Evolutionary conservation across 2,797 vertebrate genomes (phyloP).

Genomic region (Ibycter americanus): DNA sequence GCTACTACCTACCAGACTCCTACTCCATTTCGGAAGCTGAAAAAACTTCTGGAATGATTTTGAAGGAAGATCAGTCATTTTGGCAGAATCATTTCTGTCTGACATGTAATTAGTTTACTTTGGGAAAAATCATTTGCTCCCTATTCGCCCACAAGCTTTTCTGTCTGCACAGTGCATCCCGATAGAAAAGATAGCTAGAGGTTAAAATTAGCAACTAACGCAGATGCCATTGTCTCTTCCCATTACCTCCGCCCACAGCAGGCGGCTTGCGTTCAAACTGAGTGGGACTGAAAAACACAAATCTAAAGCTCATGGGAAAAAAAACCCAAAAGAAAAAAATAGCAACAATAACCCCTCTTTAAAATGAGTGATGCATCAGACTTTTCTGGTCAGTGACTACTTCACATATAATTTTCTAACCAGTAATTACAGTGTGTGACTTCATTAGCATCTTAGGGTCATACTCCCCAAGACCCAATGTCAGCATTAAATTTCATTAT

Average conservation of each 20-base stretch:
- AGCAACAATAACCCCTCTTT: neutral
- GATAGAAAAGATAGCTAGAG: constrained; percentile 30
- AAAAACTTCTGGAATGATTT: neutral
- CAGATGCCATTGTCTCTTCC: constrained; percentile 46
- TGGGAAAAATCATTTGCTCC: neutral
- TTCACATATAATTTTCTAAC: neutral
- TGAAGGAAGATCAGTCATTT: neutral
- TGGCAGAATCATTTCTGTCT: neutral
- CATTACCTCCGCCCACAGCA: constrained; percentile 41
- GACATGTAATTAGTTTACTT: neutral
- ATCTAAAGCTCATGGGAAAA: neutral
- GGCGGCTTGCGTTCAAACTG: neutral
- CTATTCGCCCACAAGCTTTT: neutral
- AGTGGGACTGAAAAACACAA: neutral
- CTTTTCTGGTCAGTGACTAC: neutral
- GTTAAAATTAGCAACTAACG: constrained; percentile 63
- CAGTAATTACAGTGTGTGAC: neutral
- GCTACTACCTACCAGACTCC: neutral
- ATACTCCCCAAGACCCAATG: too few relatives aligned
- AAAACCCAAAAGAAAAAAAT: too few relatives aligned
- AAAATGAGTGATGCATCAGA: neutral
- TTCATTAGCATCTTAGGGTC: neutral
- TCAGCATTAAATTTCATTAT: neutral
- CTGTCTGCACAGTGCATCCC: neutral
- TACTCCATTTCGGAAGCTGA: neutral